Evolutionary conservation across 2,797 vertebrate genomes (phyloP), one percentile per base, ranked within the genome.

Genomic region (Peromyscus attwateri): DNA sequence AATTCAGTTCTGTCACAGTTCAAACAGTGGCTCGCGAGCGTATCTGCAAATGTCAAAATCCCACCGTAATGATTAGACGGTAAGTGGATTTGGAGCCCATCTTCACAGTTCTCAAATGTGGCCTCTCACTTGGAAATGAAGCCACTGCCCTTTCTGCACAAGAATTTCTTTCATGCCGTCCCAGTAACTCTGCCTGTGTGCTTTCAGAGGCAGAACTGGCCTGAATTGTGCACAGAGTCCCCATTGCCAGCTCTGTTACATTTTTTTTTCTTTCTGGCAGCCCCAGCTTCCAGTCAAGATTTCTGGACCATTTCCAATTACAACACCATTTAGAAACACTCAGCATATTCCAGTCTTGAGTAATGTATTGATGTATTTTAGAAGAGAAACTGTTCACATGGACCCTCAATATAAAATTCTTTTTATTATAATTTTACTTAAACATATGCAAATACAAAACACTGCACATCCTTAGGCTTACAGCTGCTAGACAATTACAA

Each of bases 291-390:
- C 88, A 96, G 90, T 96, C 95, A 62, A 87, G 95, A 43, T 83
- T 95, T 84, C 94, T 96, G 97, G 91, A 46, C 85, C 89, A 43
- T 82, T 83, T 98, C 96, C 97, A 96, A 34, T 94, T 94, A 55
- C 37, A 87, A 89, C 76, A n/a, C 90, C 92, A 81, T 96, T 97
- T 94, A 88, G 81, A 83, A 93, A 73, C 40, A 92, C 71, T 91
- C 95, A 76, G 95, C 80, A 68, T 75, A 91, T 96, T 92, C 87
- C 55, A 57, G 92, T 31, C 84, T 88, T 92, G 84, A 89, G 89
- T 85, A 93, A 94, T 57, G 82, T 60, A 87, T 81, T 73, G 87
- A 87, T 93, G 64, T 81, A 29, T 79, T 91, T 71, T 80, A 57
- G 91, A 91, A 81, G 34, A 92, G 95, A 66, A 96, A 87, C 40